Evolutionary conservation across 2,113 vertebrate species (phyloP).

Genomic region (Thinocorus orbignyianus): DNA sequence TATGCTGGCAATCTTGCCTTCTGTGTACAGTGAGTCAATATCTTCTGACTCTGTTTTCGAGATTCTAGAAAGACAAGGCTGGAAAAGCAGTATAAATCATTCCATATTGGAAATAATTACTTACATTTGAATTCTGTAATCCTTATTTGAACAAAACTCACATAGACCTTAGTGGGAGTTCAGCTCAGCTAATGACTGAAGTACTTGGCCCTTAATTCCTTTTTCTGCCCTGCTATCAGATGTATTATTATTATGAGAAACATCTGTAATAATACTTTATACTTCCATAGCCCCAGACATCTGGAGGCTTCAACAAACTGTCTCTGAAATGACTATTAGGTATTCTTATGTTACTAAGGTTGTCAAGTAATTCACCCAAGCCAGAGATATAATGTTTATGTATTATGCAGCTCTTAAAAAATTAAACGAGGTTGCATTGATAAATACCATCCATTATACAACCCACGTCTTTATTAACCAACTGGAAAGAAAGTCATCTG

Average conservation of each 20-base stretch:
- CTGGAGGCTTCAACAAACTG: conserved; percentile 43
- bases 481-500: conserved; percentile 16
- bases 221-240: conserved; percentile 62
- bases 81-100: conserved; percentile 65
- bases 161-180: conserved; percentile 60
- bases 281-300: conserved; percentile 53
- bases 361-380: conserved; percentile 21
- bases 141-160: conserved; percentile 67
- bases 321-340: conserved; percentile 29
- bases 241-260: conserved; percentile 63
- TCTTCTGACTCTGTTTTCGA: conserved; percentile 46
- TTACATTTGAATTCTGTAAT: conserved; percentile 60
- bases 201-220: conserved; percentile 66
- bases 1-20: background rate
- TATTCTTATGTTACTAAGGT: conserved; percentile 21
- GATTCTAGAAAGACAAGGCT: conserved; percentile 62
- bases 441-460: conserved; percentile 33
- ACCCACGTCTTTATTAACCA: background rate
- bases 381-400: conserved; percentile 4
- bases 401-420: conserved; percentile 17
- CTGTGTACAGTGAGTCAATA: conserved; percentile 28
- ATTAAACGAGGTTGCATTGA: conserved; percentile 14
- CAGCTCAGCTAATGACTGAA: conserved; percentile 56
- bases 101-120: conserved; percentile 57
- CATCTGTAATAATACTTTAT: conserved; percentile 65